Evolutionary conservation across 1,140 invertebrate species (phyloP).

Genomic region (Papilio polyxenes): DNA sequence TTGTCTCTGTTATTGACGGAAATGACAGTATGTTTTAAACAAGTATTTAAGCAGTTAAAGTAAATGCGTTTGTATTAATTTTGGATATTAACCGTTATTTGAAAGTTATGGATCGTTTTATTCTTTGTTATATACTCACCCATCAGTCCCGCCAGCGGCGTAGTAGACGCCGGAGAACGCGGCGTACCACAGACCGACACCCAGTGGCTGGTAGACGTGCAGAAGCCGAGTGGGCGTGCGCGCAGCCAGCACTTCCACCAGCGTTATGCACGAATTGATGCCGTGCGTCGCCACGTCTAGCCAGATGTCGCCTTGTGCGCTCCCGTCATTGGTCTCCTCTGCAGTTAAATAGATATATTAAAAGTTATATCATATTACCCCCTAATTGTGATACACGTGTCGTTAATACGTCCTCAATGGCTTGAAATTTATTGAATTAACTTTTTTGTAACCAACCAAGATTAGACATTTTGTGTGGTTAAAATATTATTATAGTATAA

Average conservation of each 20-base stretch:
- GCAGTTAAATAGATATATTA: slow-evolving; percentile 30
- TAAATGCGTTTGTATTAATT: too few relatives aligned
- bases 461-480: too few relatives aligned
- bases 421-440: too few relatives aligned
- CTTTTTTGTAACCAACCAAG: neutral
- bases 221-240: slow-evolving; percentile 85
- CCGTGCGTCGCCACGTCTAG: slow-evolving; percentile 87
- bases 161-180: slow-evolving; percentile 88
- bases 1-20: too few relatives aligned
- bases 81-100: too few relatives aligned
- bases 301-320: slow-evolving; percentile 61
- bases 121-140: slow-evolving; percentile 64
- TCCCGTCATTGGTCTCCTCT: slow-evolving; percentile 41
- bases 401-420: too few relatives aligned
- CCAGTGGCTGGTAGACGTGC: slow-evolving; percentile 86
- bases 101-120: too few relatives aligned
- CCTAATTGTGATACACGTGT: too few relatives aligned
- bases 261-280: slow-evolving; percentile 86
- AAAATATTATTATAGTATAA: too few relatives aligned
- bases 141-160: slow-evolving; percentile 86
- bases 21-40: too few relatives aligned
- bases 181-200: slow-evolving; percentile 83
- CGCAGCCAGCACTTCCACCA: slow-evolving; percentile 85
- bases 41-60: too few relatives aligned
- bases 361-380: too few relatives aligned